These are phyloP conservation scores for Brevimyrus niger DNA, from an alignment of 2,113 vertebrate genomes.

Conservation along the genomic window DNA sequence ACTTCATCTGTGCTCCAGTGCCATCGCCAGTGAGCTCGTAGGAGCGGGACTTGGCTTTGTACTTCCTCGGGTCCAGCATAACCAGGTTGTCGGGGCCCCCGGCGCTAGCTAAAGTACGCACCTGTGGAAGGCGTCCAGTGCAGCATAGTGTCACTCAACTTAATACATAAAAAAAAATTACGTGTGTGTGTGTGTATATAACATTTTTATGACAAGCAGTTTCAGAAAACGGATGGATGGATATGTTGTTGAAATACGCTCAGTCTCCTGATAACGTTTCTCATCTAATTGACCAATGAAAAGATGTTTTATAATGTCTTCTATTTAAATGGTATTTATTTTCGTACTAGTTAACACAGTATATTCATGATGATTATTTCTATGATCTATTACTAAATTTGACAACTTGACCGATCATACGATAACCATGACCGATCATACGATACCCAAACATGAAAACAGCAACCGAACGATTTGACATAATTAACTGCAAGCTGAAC, in stretches of 20 bases:
- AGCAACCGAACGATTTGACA: neutral
- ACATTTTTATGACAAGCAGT: too few relatives aligned
- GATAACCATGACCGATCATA: neutral
- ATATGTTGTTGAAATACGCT: too few relatives aligned
- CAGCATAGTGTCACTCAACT: neutral
- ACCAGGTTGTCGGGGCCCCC: slow-evolving; percentile 95
- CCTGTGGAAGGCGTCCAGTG: slow-evolving; percentile 57
- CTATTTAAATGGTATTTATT: too few relatives aligned
- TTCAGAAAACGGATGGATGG: too few relatives aligned
- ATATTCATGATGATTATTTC: too few relatives aligned
- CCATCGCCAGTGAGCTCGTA: slow-evolving; percentile 72
- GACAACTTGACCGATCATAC: neutral
- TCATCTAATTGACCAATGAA: too few relatives aligned
- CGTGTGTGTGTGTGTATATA: too few relatives aligned
- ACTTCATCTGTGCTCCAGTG: slow-evolving; percentile 67
- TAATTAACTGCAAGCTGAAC: neutral
- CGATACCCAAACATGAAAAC: neutral
- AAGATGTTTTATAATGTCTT: too few relatives aligned
- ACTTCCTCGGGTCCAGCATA: slow-evolving; percentile 85
- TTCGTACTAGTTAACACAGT: too few relatives aligned
- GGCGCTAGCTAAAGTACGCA: slow-evolving; percentile 90
- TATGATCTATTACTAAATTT: too few relatives aligned
- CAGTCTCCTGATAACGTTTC: too few relatives aligned
- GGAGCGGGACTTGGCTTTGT: slow-evolving; percentile 77
- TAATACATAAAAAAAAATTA: too few relatives aligned